Conservation (phyloP, 2,113 vertebrate species). For the Microtus richardsoni region DNA sequence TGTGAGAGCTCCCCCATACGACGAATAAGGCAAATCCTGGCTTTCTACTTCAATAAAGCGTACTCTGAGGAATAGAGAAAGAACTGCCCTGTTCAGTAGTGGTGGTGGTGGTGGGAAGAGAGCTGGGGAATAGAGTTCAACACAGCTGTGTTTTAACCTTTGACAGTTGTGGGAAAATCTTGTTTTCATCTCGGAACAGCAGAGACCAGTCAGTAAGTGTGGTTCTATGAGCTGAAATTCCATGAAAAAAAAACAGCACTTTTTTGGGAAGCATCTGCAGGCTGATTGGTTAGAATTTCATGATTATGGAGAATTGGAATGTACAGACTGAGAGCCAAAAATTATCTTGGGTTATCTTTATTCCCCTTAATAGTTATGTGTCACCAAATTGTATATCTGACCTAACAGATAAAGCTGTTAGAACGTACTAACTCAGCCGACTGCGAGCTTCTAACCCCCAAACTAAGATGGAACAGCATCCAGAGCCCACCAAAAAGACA, state of each 20-base stretch:
- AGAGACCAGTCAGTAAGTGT: neutral
- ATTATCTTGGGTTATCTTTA: neutral
- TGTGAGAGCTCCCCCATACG: neutral
- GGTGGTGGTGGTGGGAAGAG: neutral
- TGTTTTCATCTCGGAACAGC: neutral
- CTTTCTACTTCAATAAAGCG: constrained; percentile 56
- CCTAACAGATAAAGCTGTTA: neutral
- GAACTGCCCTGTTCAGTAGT: neutral
- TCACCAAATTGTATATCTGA: neutral
- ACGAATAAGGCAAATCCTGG: neutral
- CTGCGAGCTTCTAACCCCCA: neutral
- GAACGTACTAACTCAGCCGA: neutral
- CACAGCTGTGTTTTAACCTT: neutral
- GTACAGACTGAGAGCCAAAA: neutral
- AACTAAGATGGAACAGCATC: neutral
- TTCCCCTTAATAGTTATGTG: neutral
- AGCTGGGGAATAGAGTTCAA: neutral
- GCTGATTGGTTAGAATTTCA: neutral
- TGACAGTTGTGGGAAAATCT: neutral
- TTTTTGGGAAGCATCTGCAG: neutral
- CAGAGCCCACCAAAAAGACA: neutral
- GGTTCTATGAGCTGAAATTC: neutral
- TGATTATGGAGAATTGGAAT: neutral
- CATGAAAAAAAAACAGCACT: neutral
- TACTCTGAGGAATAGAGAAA: neutral